A percentile compares a stretch with the other conserved stretches of the same genome.
Conservation (phyloP, 2,888 invertebrate genomes). For the Drosophila demipolita region DNA sequence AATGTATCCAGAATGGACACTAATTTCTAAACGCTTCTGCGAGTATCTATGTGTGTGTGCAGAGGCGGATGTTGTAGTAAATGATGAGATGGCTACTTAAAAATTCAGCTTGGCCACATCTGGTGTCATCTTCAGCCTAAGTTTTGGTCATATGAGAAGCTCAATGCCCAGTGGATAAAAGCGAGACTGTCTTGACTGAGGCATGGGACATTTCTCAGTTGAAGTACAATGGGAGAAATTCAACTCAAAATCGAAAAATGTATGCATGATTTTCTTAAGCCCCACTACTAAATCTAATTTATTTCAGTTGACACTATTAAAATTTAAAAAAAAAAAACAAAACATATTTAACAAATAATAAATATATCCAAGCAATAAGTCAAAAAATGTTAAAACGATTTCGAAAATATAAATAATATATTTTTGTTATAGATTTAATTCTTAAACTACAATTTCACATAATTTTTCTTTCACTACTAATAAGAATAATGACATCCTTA, state of each 20-base stretch:
- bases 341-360: neutral
- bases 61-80: conserved; percentile 10
- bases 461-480: too few species aligned
- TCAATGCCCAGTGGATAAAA: conserved; percentile 14
- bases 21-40: conserved; percentile 59
- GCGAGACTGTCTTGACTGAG: conserved; percentile 6
- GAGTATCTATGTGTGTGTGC: neutral
- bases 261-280: neutral
- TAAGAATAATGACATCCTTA: too few species aligned
- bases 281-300: neutral
- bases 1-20: conserved; percentile 29
- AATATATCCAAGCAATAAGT: too few species aligned
- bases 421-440: neutral
- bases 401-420: too few species aligned
- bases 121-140: conserved; percentile 54
- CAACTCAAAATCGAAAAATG: neutral
- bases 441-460: neutral
- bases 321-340: neutral
- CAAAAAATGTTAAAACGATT: too few species aligned
- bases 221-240: conserved; percentile 21
- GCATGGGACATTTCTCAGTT: conserved; percentile 9
- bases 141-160: conserved; percentile 22
- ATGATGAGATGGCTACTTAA: conserved; percentile 52
- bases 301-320: neutral
- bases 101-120: conserved; percentile 68